Evolutionary conservation across 2,888 invertebrate species (phyloP).

Genomic region (Salpingus planirostris): DNA sequence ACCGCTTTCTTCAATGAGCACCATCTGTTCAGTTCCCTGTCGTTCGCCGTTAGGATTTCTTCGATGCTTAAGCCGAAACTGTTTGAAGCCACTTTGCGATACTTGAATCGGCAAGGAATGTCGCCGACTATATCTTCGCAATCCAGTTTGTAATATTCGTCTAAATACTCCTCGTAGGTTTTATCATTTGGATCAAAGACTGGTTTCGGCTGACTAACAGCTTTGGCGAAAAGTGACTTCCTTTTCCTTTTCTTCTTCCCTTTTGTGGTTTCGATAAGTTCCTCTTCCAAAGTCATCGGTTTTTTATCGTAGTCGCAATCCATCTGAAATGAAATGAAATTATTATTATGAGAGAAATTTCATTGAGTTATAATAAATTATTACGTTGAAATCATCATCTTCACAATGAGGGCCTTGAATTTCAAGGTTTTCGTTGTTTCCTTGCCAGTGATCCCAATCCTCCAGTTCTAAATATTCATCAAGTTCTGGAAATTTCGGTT

Average conservation of each 20-base stretch:
- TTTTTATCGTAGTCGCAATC: slow-evolving; percentile 72
- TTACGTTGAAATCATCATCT: slow-evolving; percentile 65
- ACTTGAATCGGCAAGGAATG: slow-evolving; percentile 85
- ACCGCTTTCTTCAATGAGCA: slow-evolving; percentile 82
- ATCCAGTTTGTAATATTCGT: slow-evolving; percentile 91
- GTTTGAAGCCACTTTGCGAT: slow-evolving; percentile 80
- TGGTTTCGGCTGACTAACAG: slow-evolving; percentile 69
- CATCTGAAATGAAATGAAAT: too few species aligned
- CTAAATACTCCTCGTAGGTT: slow-evolving; percentile 79
- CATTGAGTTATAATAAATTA: slow-evolving; percentile 5
- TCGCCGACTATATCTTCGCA: slow-evolving; percentile 94
- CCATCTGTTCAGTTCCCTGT: slow-evolving; percentile 92
- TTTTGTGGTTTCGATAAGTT: slow-evolving; percentile 49
- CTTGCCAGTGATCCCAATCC: slow-evolving; percentile 59
- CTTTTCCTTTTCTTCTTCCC: slow-evolving; percentile 50
- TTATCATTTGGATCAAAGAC: slow-evolving; percentile 70
- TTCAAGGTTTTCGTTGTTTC: slow-evolving; percentile 28
- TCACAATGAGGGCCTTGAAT: slow-evolving; percentile 53
- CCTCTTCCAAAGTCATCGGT: slow-evolving; percentile 47
- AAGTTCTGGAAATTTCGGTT: slow-evolving; percentile 78
- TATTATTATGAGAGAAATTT: too few species aligned
- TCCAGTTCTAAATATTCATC: slow-evolving; percentile 62
- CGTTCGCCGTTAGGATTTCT: slow-evolving; percentile 89
- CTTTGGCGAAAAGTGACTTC: slow-evolving; percentile 68
- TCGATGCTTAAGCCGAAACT: slow-evolving; percentile 84